phyloP scores from a whole-genome alignment of 1,140 invertebrate species.

The Campoletis sonorensis region DNA sequence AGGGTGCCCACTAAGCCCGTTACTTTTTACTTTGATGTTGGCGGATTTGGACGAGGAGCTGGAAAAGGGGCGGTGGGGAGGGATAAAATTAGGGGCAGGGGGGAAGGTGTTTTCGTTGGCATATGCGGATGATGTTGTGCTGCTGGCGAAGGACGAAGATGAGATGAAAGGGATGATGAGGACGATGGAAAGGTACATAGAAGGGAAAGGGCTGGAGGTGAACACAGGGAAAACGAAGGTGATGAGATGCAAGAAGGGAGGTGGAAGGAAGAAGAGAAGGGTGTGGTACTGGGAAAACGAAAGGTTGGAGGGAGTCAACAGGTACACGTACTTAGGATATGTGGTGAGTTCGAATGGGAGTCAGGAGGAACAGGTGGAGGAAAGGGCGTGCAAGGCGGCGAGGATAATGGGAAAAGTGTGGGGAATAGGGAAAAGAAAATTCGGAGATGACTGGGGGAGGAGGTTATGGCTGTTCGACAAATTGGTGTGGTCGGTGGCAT shows the following conservation, averaged over 20 bases:
- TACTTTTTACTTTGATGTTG: constrained; percentile 31
- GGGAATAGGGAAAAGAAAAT: neutral
- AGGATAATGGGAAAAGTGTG: neutral
- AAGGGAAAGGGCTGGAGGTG: constrained; percentile 33
- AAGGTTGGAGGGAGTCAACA: constrained; percentile 32
- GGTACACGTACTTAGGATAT: constrained; percentile 37
- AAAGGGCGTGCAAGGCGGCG: constrained; percentile 37
- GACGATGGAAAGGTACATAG: constrained; percentile 33
- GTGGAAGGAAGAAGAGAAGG: constrained; percentile 22
- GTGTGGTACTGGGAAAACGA: constrained; percentile 21
- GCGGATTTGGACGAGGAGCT: constrained; percentile 36
- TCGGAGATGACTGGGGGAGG: neutral
- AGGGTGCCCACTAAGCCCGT: constrained; percentile 40
- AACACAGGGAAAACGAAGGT: constrained; percentile 42
- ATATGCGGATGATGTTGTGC: constrained; percentile 43
- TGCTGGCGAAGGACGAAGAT: constrained; percentile 36
- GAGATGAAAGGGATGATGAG: constrained; percentile 42
- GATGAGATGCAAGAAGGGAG: constrained; percentile 41
- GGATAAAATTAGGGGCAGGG: constrained; percentile 22
- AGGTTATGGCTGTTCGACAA: neutral
- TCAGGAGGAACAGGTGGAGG: constrained; percentile 28
- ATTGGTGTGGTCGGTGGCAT: constrained; percentile 13
- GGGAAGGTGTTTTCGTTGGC: constrained; percentile 24
- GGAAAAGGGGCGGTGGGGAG: constrained; percentile 26
- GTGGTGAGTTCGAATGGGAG: constrained; percentile 32